These are phyloP conservation scores for Drosophila anomelani DNA, from an alignment of 2,888 invertebrate species.

Conservation along the genomic window DNA sequence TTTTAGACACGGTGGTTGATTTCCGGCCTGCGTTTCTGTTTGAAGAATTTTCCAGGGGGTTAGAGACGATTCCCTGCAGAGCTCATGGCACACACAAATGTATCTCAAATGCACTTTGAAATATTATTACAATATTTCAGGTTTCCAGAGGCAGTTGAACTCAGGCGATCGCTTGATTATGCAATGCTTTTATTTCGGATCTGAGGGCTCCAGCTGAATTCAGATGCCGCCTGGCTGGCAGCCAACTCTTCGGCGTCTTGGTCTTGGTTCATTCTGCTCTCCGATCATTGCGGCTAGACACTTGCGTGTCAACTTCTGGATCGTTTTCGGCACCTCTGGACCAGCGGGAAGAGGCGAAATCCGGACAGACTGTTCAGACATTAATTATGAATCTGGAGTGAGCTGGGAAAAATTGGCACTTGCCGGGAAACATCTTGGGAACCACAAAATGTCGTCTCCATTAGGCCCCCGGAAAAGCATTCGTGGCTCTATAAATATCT, in stretches of 20 bases:
- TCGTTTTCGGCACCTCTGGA: slow-evolving; percentile 68
- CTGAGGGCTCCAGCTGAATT: slow-evolving; percentile 54
- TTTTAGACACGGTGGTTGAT: slow-evolving; percentile 73
- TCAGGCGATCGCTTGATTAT: slow-evolving; percentile 62
- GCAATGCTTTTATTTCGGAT: slow-evolving; percentile 38
- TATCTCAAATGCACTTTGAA: slow-evolving; percentile 62
- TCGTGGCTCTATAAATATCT: slow-evolving; percentile 53
- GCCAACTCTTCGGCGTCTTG: slow-evolving; percentile 47
- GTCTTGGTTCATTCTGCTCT: slow-evolving; percentile 30
- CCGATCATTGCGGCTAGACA: slow-evolving; percentile 43
- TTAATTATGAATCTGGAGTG: slow-evolving; percentile 74
- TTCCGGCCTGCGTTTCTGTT: slow-evolving; percentile 17
- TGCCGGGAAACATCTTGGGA: slow-evolving; percentile 42
- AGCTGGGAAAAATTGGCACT: slow-evolving; percentile 63
- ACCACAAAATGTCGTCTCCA: slow-evolving; percentile 77
- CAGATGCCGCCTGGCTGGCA: slow-evolving; percentile 43
- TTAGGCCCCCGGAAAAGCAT: slow-evolving; percentile 62
- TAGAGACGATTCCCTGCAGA: slow-evolving; percentile 5
- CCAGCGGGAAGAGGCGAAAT: slow-evolving; percentile 1
- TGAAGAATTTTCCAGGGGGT: slow-evolving; percentile 54
- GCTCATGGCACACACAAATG: background rate
- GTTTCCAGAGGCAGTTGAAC: slow-evolving; percentile 42
- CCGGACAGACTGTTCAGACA: slow-evolving; percentile 36
- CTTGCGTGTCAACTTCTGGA: slow-evolving; percentile 65
- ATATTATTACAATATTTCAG: slow-evolving; percentile 44